Conservation (phyloP, 2,888 invertebrate species). For the Lagria hirta region DNA sequence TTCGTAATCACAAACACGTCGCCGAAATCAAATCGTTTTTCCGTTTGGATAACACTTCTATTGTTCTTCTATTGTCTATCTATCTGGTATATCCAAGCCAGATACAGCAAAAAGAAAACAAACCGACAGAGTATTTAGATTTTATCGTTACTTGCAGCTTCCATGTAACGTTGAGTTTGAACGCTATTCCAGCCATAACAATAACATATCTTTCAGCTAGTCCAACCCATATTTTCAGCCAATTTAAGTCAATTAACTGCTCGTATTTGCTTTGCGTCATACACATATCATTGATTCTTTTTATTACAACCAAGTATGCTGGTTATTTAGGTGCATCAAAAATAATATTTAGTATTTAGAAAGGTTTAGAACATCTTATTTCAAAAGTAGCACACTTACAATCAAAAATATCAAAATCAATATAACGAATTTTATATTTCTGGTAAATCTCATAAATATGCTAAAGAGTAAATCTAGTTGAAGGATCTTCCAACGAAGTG, state of each 20-base stretch:
- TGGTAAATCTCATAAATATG: too few species aligned
- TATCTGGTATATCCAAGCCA: constrained; percentile 8
- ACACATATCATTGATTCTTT: too few species aligned
- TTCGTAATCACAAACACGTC: constrained; percentile 10
- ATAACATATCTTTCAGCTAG: not conserved
- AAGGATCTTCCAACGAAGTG: too few species aligned
- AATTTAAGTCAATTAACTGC: constrained; percentile 7
- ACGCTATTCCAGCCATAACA: constrained; percentile 3
- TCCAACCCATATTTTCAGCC: constrained; percentile 1
- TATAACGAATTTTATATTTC: too few species aligned
- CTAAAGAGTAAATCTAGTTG: too few species aligned
- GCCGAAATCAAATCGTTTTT: constrained; percentile 7
- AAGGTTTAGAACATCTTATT: too few species aligned
- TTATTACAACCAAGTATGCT: too few species aligned
- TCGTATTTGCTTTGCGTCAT: too few species aligned
- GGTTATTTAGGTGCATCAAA: too few species aligned
- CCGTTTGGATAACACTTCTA: constrained; percentile 13
- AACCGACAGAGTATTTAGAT: constrained; percentile 14
- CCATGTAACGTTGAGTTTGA: constrained; percentile 7
- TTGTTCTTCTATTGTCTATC: constrained; percentile 17
- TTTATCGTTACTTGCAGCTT: constrained; percentile 8
- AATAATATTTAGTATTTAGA: too few species aligned
- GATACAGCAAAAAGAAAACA: constrained; percentile 10
- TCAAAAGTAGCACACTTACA: too few species aligned
- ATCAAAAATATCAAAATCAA: too few species aligned